A percentile compares a stretch with the other conserved stretches of the same genome.
Conservation (phyloP, 1,140 invertebrate genomes). For the Helicorthomorpha holstii region DNA sequence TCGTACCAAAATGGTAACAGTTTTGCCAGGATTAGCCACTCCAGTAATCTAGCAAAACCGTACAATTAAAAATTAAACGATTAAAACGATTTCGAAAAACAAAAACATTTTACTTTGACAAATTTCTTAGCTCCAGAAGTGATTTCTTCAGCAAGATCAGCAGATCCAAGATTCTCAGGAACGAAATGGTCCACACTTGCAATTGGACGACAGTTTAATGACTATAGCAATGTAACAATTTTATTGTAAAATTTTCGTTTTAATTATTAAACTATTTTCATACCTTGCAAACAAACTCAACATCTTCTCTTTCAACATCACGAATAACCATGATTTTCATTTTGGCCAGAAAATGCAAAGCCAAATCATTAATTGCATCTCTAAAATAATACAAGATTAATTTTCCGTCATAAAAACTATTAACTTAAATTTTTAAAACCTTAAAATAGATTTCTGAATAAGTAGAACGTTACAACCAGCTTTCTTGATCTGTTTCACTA, state of each 20-base stretch:
- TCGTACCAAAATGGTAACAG: constrained; percentile 81
- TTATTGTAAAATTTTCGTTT: neutral
- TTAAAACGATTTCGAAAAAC: neutral
- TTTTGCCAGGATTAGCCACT: constrained; percentile 68
- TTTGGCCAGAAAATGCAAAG: constrained; percentile 95
- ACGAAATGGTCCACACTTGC: constrained; percentile 96
- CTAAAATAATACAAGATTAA: constrained; percentile 22
- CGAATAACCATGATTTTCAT: constrained; percentile 98
- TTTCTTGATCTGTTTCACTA: constrained; percentile 98
- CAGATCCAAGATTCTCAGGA: constrained; percentile 73
- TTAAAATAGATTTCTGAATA: constrained; percentile 96
- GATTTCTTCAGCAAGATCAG: constrained; percentile 90
- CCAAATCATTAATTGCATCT: constrained; percentile 92
- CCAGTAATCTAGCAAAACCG: constrained; percentile 51
- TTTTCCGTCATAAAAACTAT: neutral
- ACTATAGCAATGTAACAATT: constrained; percentile 25
- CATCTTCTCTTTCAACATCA: constrained; percentile 94
- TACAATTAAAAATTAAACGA: neutral
- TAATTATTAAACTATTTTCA: neutral
- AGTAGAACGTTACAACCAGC: constrained; percentile 93
- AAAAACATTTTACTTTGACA: constrained; percentile 50
- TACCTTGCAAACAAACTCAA: constrained; percentile 89
- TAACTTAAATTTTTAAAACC: too few species aligned
- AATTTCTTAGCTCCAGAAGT: constrained; percentile 76
- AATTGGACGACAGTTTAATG: constrained; percentile 83